Conservation (phyloP, 2,888 invertebrate genomes). For the Agelastica alni region DNA sequence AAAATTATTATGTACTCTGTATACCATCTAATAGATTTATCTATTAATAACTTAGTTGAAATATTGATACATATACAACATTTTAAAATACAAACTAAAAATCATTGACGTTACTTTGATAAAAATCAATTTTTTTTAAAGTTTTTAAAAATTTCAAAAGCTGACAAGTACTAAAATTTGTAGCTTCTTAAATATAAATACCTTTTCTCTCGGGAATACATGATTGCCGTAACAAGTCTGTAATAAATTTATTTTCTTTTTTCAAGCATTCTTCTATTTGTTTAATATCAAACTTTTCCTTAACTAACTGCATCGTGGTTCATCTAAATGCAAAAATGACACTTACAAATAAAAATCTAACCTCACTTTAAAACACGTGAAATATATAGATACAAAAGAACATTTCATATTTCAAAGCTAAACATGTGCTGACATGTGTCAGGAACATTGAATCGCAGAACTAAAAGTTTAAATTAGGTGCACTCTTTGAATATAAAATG, state of each 20-base stretch:
- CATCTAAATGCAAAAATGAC: background rate
- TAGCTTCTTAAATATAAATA: constrained; percentile 29
- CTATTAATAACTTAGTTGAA: background rate
- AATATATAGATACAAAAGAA: too few species aligned
- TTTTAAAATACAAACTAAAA: background rate
- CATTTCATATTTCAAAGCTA: too few species aligned
- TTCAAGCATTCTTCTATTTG: constrained; percentile 56
- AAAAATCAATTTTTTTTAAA: background rate
- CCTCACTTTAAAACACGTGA: too few species aligned
- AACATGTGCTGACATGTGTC: too few species aligned
- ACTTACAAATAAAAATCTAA: too few species aligned
- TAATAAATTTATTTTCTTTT: constrained; percentile 64
- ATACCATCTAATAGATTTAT: background rate
- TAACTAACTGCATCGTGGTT: constrained; percentile 42
- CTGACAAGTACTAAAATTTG: background rate
- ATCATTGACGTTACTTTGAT: background rate
- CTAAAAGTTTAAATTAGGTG: too few species aligned
- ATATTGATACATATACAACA: background rate
- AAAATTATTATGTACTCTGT: too few species aligned
- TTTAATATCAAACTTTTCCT: constrained; percentile 49
- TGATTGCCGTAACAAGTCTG: constrained; percentile 63
- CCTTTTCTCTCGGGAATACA: constrained; percentile 57
- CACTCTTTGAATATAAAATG: too few species aligned
- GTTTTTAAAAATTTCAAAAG: background rate
- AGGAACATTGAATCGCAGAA: too few species aligned